Base-by-base conservation (phyloP, 2,888 invertebrate genomes). In the Drosophila anomelani region DNA sequence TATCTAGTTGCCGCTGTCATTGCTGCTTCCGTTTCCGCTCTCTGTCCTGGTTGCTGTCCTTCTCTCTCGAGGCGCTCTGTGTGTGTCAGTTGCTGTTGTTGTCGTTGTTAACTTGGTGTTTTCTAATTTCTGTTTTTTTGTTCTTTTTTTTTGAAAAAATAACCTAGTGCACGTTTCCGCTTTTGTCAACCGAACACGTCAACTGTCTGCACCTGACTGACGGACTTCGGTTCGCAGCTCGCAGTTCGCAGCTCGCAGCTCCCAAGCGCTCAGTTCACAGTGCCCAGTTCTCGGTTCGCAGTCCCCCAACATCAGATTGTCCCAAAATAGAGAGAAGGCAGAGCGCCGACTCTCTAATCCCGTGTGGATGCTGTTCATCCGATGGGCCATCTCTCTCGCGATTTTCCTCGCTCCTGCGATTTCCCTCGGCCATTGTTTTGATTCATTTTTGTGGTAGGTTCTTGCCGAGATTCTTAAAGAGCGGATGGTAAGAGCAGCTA, bases 131-230 rank as follows among this genome's bases (percentile, higher is more conserved):
- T 9, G 47, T 51, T 51, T 9, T 34, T 32, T 34, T 17, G 13
- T 20, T 17, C 3, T 12, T 43, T 56, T 32, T 54, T 43, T 43
- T 26, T 55, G n/a, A 26, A 43, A 61, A 67, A 68, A 55, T 34
- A 64, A 63, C 44, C 53, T 55, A 57, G 73, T 76, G 81, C 85
- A 77, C 82, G 68, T 75, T 79, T 79, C 89, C 90, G 88, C 79
- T 79, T 76, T 66, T 67, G 79, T 89, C 79, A 90, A 91, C 92
- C 92, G 89, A 85, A 83, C 91, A 89, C 91, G 90, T 91, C 85
- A 91, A 91, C 91, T 92, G 91, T 91, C 92, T 92, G 90, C 91
- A 92, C 91, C 92, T 92, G 91, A 92, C 92, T 92, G 88, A 83
- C 73, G 77, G 57, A 66, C 58, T 53, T 34, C 43, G 38, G 47